Percentiles rank a stretch among this genome's conserved stretches.
phyloP scores from a whole-genome alignment of 2,888 invertebrate genomes.

The Ochropleura leucogaster region DNA sequence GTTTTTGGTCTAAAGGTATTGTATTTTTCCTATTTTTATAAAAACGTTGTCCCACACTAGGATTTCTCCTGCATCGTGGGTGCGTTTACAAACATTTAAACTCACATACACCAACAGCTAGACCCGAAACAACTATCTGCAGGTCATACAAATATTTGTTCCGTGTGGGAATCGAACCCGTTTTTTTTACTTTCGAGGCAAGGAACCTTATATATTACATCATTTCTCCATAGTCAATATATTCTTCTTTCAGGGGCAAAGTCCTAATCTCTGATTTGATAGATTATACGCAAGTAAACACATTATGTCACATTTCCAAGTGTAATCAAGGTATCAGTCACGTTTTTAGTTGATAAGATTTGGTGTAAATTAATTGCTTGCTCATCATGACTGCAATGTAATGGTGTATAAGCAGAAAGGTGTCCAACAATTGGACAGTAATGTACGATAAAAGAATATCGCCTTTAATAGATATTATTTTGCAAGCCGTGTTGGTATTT shows the following conservation, averaged over 20 bases:
- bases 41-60: too few relatives aligned
- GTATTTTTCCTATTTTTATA: too few relatives aligned
- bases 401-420: background rate
- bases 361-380: background rate
- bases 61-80: too few relatives aligned
- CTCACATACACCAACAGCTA: too few relatives aligned
- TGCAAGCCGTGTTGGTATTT: background rate
- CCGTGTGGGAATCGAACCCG: too few relatives aligned
- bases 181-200: too few relatives aligned
- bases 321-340: conserved; percentile 38
- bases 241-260: conserved; percentile 8
- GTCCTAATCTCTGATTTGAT: background rate
- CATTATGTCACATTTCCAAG: conserved; percentile 37
- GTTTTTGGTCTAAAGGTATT: background rate
- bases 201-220: too few relatives aligned
- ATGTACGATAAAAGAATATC: background rate
- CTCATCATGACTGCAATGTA: conserved; percentile 1
- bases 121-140: too few relatives aligned
- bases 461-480: background rate
- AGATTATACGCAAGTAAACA: background rate
- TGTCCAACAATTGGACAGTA: background rate
- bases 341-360: conserved; percentile 30
- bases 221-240: background rate
- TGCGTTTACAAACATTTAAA: too few relatives aligned
- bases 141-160: too few relatives aligned